phyloP scores from a whole-genome alignment of 2,888 invertebrate species.

The Trisateles emortualis region DNA sequence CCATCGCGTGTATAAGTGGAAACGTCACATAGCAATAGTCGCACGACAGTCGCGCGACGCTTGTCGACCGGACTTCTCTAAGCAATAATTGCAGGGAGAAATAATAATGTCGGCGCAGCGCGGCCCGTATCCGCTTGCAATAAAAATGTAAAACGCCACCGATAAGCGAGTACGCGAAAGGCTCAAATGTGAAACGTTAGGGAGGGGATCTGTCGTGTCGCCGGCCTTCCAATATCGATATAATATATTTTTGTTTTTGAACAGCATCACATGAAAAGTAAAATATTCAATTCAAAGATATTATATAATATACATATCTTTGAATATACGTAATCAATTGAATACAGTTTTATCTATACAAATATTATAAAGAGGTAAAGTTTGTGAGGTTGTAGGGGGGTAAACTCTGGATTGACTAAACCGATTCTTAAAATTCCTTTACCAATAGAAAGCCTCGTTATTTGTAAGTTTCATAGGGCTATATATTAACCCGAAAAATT shows the following conservation, averaged over 20 bases:
- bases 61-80: conserved; percentile 68
- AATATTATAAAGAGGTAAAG: too few relatives aligned
- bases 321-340: too few relatives aligned
- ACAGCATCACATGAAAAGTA: too few relatives aligned
- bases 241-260: conserved; percentile 1
- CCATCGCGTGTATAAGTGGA: conserved; percentile 12
- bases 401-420: too few relatives aligned
- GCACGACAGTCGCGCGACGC: conserved; percentile 36
- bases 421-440: too few relatives aligned
- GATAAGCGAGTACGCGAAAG: conserved; percentile 83
- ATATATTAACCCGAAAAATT: too few relatives aligned
- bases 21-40: conserved; percentile 42
- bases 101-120: conserved; percentile 82
- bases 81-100: conserved; percentile 84
- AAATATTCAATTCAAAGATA: too few relatives aligned
- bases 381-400: too few relatives aligned
- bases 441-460: too few relatives aligned
- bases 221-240: conserved; percentile 27
- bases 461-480: too few relatives aligned
- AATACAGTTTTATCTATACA: too few relatives aligned
- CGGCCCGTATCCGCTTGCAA: conserved; percentile 84
- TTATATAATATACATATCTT: too few relatives aligned
- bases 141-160: conserved; percentile 86
- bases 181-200: conserved; percentile 76
- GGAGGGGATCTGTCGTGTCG: conserved; percentile 45